Base-by-base conservation (phyloP, 2,797 vertebrate species). In the Amblyopsis hoosieri region DNA sequence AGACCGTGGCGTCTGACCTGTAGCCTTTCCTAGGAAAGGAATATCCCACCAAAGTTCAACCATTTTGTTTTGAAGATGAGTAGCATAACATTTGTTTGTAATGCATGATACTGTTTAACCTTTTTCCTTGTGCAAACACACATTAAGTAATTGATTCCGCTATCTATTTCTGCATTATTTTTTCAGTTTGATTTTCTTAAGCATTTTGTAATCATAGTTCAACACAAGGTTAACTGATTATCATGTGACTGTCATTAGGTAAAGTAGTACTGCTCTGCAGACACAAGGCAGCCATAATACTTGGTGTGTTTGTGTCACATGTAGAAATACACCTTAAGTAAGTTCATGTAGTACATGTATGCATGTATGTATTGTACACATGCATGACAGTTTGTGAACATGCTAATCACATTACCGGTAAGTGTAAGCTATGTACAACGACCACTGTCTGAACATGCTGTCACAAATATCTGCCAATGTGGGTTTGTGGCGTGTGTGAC, bases 1-100 rank as follows among this genome's bases (percentile, higher is more conserved):
- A 98, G 45, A 99, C 95, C 0, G 97, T 99, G 9, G 98, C 98
- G 2, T 99, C 98, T 0, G 97, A 99, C 69, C 97, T 91, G 83
- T 95, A 99, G 51, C 98, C 97, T 83, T 98, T 99, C 86, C 98
- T 99, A 66, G 8, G 37, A 37, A 9, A 53, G 29, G 6, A 3
- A 33, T 19, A 50, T 64, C 14, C 33, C 23, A 29, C 23, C 3
- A 4, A 29, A 29, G 23, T 29, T 29, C 23, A 29, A 4, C 23
- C 23, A 29, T 29, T 29, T 29, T 29, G 23, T 29, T 4, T 29
- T 29, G 23, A 29, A 29, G 23, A 29, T 29, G 23, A 29, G 23
- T 29, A 29, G 23, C 23, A 29, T 29, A 29, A 29, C 3, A 29
- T 4, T 29, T 4, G 3, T 29, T 29, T 29, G 23, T 29, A 29